These are phyloP conservation scores for Alauda arvensis DNA, from an alignment of 2,797 vertebrate species.

Conservation along the genomic window DNA sequence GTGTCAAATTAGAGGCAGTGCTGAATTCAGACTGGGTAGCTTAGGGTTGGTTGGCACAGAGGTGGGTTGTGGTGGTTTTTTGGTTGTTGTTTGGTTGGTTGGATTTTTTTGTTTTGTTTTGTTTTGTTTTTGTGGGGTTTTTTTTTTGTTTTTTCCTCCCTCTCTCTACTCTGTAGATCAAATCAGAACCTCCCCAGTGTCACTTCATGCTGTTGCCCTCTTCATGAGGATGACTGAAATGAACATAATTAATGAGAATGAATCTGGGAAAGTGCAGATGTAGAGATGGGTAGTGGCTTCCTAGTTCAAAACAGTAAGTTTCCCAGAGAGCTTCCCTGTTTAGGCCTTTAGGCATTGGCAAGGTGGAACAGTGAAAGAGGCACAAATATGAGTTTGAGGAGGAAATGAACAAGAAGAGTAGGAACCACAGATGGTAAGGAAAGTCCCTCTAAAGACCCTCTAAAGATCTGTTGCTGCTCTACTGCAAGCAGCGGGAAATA, in stretches of 20 bases:
- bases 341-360: background rate
- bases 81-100: background rate
- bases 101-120: too few species aligned
- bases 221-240: background rate
- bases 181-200: background rate
- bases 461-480: background rate
- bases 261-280: background rate
- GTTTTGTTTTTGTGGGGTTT: too few species aligned
- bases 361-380: background rate
- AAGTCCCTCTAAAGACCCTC: background rate
- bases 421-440: background rate
- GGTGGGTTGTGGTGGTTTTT: too few species aligned
- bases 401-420: background rate
- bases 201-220: background rate
- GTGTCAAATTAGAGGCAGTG: background rate
- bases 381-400: background rate
- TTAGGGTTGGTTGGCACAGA: background rate
- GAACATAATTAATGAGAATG: background rate
- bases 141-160: too few species aligned
- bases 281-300: background rate
- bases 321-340: background rate
- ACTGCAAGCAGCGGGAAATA: background rate
- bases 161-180: background rate
- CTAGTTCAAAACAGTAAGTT: background rate
- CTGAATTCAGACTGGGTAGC: background rate